Evolutionary conservation across 2,888 invertebrate species (phyloP), one percentile per base, ranked within the genome.

Genomic region (Eueremaeus valkanovi): DNA sequence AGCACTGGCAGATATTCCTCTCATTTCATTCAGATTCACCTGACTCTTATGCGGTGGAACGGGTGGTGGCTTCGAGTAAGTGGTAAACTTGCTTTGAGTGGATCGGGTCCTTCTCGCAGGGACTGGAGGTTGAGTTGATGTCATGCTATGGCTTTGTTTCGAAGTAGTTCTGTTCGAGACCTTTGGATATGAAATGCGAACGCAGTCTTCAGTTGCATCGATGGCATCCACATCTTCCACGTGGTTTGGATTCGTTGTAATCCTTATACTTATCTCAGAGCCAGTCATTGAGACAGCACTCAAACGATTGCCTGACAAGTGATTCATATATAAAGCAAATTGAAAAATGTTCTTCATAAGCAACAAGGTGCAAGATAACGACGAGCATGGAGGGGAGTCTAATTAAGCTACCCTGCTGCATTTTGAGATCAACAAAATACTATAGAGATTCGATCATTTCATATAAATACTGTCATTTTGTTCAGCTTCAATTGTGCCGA

Each of bases 301-400:
- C 92, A 92, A 76, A 88, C 86, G 31, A 9, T 68, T 68, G 21
- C 8, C 68, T 63, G 18, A 29, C 27, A 55, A 27, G 18, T 45
- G 29, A 9, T 2, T n/a, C n/a, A n/a, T n/a, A n/a, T n/a, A n/a
- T n/a, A n/a, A n/a, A n/a, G n/a, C n/a, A n/a, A n/a, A n/a, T n/a
- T n/a, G n/a, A n/a, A n/a, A n/a, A n/a, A n/a, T n/a, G n/a, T n/a
- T n/a, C n/a, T n/a, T n/a, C n/a, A n/a, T n/a, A n/a, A n/a, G n/a
- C n/a, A n/a, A n/a, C n/a, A n/a, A n/a, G n/a, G n/a, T n/a, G n/a
- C n/a, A n/a, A n/a, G n/a, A n/a, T n/a, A n/a, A n/a, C n/a, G n/a
- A n/a, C n/a, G n/a, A n/a, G n/a, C n/a, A n/a, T n/a, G n/a, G n/a
- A n/a, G n/a, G n/a, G n/a, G n/a, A n/a, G n/a, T n/a, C n/a, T n/a